These are phyloP conservation scores for Euborellia annulipes DNA, from an alignment of 1,140 invertebrate genomes.

Conservation along the genomic window DNA sequence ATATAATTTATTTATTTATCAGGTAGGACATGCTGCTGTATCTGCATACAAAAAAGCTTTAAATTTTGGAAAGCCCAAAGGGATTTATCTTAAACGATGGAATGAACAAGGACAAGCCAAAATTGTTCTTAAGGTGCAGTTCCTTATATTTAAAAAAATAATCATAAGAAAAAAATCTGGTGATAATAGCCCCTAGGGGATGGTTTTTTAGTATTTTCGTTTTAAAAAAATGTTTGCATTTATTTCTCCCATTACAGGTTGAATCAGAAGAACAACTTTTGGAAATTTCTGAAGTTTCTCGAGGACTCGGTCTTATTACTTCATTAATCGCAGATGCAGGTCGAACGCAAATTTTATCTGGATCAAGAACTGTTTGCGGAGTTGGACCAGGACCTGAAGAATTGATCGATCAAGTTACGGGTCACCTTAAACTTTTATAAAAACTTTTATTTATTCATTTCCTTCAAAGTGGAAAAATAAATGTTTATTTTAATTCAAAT, in stretches of 20 bases:
- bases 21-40: slow-evolving; percentile 37
- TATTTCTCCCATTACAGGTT: slow-evolving; percentile 26
- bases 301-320: slow-evolving; percentile 23
- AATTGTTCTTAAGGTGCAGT: slow-evolving; percentile 31
- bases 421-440: slow-evolving; percentile 31
- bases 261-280: slow-evolving; percentile 17
- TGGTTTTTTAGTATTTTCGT: too few species aligned
- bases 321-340: slow-evolving; percentile 36
- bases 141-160: too few species aligned
- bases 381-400: slow-evolving; percentile 32
- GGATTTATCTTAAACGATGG: slow-evolving; percentile 28
- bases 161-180: too few species aligned
- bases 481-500: too few species aligned
- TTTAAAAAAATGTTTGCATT: slow-evolving; percentile 23
- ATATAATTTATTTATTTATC: too few species aligned
- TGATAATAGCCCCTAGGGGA: too few species aligned
- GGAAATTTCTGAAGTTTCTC: slow-evolving; percentile 23
- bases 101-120: slow-evolving; percentile 32
- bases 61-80: slow-evolving; percentile 17
- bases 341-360: slow-evolving; percentile 35
- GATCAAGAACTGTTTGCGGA: slow-evolving; percentile 36
- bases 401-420: slow-evolving; percentile 32
- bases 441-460: too few species aligned
- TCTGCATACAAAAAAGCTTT: slow-evolving; percentile 25
- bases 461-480: too few species aligned